Percentiles rank a stretch among this genome's conserved stretches.
Conservation (phyloP, 2,797 vertebrate species). For the Harpagifer antarcticus region DNA sequence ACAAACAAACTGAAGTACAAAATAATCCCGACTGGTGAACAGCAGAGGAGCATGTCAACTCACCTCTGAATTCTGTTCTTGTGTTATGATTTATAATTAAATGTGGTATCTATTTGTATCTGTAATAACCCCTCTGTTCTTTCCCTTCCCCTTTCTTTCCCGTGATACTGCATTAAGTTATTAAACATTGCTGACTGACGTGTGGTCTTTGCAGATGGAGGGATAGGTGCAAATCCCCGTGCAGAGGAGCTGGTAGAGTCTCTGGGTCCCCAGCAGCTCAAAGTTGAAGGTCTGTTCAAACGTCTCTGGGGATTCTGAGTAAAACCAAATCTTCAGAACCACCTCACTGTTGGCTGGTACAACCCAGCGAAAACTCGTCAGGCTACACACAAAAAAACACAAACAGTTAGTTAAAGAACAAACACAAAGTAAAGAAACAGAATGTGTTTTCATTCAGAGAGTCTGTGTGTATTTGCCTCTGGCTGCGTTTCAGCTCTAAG, state of each 20-base stretch:
- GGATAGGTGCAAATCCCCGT: conserved; percentile 87
- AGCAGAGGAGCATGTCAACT: too few relatives aligned
- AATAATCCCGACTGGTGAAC: too few relatives aligned
- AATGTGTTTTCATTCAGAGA: background rate
- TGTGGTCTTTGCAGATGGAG: conserved; percentile 86
- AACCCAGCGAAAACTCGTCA: conserved; percentile 89
- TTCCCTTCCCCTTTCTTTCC: background rate
- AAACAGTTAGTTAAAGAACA: conserved; percentile 11
- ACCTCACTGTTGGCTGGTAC: conserved; percentile 85
- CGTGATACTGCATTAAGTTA: background rate
- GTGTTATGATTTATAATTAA: too few relatives aligned
- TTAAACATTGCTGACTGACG: conserved; percentile 79
- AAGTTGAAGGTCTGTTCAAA: conserved; percentile 90
- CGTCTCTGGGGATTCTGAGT: conserved; percentile 76
- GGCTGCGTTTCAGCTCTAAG: conserved; percentile 59
- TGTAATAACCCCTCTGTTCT: background rate
- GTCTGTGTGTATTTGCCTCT: conserved; percentile 44
- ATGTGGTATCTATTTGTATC: background rate
- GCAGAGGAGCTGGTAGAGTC: conserved; percentile 87
- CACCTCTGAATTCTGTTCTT: background rate
- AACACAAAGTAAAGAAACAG: background rate
- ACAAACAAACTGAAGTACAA: too few relatives aligned
- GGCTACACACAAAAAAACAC: conserved; percentile 73
- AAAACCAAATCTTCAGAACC: conserved; percentile 86
- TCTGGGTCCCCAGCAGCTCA: conserved; percentile 87